Evolutionary conservation across 2,888 invertebrate species (phyloP), one percentile per base, ranked within the genome.

Genomic region (Lacanobia oleracea): DNA sequence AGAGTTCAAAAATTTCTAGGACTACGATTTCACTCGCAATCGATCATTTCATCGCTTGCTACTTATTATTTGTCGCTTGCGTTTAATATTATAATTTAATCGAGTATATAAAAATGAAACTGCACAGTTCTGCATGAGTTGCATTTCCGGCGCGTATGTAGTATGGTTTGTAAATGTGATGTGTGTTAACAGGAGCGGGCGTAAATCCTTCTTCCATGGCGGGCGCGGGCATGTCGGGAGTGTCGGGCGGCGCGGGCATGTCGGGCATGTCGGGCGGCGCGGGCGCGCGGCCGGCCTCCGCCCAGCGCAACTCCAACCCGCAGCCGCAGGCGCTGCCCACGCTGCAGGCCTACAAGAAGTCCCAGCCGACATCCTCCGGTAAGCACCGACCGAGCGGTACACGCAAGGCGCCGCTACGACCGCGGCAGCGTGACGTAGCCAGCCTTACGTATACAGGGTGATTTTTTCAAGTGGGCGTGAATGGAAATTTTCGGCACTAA

Each of bases 301-400:
- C 79, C 63, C 69, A 77, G 67, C 77, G 83, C 68, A 23, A 56
- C 61, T 23, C 66, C 81, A 71, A 66, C 74, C 78, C 68, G 63
- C 86, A 54, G 70, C 79, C 75, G 74, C 83, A 82, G 66, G 72
- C 81, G 62, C 79, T 72, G 75, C 86, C 82, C 75, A 74, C 71
- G 62, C 81, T 69, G 61, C 78, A 70, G 60, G 45, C 84, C 14
- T 82, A 84, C 51, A 88, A 86, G 84, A 91, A 91, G 77, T 88
- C 90, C 56, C 91, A 93, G 79, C 93, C 94, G 68, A 92, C 93
- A 78, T 94, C 95, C 85, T 94, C 95, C 81, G 94, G 95, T 95
- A 83, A 90, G 87, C 66, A 43, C 18, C 48, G 1, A 7, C 50
- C 45, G 14, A 64, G 40, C 59, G 43, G 12, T 16, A 74, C 54